Conservation (phyloP, 2,888 invertebrate genomes). For the Linnaemya vulpina region DNA sequence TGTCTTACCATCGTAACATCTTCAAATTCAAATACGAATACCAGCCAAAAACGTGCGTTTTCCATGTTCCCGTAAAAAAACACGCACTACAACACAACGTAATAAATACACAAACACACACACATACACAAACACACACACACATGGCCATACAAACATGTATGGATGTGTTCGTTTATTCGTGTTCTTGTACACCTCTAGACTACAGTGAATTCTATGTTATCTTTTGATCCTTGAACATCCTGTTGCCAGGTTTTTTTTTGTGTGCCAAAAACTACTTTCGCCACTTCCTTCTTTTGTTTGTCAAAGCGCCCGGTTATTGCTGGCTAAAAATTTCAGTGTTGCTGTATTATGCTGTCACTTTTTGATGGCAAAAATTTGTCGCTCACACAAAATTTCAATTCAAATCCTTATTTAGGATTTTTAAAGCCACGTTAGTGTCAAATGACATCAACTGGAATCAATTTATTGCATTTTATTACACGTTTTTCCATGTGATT, state of each 20-base stretch:
- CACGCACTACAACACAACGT: too few relatives aligned
- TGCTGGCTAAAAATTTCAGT: not conserved
- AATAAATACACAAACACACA: not conserved
- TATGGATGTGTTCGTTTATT: too few relatives aligned
- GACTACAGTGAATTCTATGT: not conserved
- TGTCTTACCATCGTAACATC: slow-evolving; percentile 24
- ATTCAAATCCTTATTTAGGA: not conserved
- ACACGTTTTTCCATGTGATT: not conserved
- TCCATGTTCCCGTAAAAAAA: not conserved
- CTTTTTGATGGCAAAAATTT: slow-evolving; percentile 3
- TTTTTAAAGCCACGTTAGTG: not conserved
- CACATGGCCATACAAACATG: too few relatives aligned
- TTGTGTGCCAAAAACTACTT: slow-evolving; percentile 9
- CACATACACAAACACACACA: not conserved
- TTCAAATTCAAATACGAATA: not conserved
- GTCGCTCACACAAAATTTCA: not conserved
- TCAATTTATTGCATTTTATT: not conserved
- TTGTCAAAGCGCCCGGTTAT: slow-evolving; percentile 3
- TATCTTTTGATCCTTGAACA: not conserved
- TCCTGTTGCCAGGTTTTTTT: not conserved
- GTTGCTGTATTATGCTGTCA: not conserved
- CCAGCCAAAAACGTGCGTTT: not conserved
- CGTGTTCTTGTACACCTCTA: not conserved
- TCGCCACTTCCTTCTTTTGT: not conserved
- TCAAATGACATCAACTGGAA: slow-evolving; percentile 21